A percentile compares a stretch with the other conserved stretches of the same genome.
Conservation (phyloP, 1,140 invertebrate genomes). For the Trialeurodes vaporariorum region DNA sequence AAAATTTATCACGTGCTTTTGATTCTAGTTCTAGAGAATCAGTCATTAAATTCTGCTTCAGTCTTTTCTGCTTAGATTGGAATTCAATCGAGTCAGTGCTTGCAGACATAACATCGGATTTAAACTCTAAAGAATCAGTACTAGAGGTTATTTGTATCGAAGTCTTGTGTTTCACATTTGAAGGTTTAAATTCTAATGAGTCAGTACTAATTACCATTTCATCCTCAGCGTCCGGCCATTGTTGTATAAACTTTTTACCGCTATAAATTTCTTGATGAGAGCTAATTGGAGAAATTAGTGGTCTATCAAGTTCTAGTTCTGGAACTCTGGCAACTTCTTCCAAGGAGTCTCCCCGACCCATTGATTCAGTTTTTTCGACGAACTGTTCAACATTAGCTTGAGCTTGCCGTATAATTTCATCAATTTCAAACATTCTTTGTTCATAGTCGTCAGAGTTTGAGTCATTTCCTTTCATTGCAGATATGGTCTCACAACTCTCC, state of each 20-base stretch:
- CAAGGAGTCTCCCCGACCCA: constrained; percentile 38
- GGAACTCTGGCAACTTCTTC: constrained; percentile 39
- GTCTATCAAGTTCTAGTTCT: constrained; percentile 37
- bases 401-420: constrained; percentile 57
- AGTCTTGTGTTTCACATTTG: constrained; percentile 1
- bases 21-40: constrained; percentile 23
- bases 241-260: constrained; percentile 24
- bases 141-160: constrained; percentile 34
- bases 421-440: constrained; percentile 56
- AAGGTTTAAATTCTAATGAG: constrained; percentile 32
- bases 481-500: constrained; percentile 55
- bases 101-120: constrained; percentile 41
- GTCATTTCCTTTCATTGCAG: constrained; percentile 37
- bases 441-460: constrained; percentile 50
- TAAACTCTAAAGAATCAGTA: constrained; percentile 45
- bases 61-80: constrained; percentile 30
- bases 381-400: constrained; percentile 53
- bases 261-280: constrained; percentile 19
- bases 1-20: not conserved
- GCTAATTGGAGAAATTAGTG: constrained; percentile 18
- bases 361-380: constrained; percentile 38
- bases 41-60: constrained; percentile 33
- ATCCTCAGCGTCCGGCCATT: constrained; percentile 24
- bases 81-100: constrained; percentile 51
- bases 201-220: constrained; percentile 35